These are phyloP conservation scores for Buathra laborator DNA, from an alignment of 2,888 invertebrate genomes.

Conservation along the genomic window DNA sequence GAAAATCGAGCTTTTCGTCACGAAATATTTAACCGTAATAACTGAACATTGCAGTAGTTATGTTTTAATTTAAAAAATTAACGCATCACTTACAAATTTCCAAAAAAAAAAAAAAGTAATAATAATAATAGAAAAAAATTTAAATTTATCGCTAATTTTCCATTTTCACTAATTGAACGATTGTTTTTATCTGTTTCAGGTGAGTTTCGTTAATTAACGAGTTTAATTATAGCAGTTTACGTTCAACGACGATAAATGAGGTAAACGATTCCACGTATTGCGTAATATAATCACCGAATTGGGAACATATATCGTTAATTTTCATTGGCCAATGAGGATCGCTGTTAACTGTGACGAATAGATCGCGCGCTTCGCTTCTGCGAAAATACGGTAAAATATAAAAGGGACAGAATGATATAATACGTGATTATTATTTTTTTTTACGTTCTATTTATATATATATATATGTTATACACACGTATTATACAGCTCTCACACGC, in stretches of 20 bases:
- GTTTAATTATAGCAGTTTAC: constrained; percentile 18
- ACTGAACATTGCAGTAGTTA: not conserved
- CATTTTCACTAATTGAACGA: constrained; percentile 8
- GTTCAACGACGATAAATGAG: constrained; percentile 2
- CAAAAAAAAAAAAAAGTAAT: not conserved
- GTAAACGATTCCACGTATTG: constrained; percentile 28
- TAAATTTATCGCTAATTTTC: not conserved
- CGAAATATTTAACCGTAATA: not conserved
- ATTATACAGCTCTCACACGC: not conserved
- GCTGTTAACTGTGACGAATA: not conserved
- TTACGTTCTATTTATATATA: not conserved
- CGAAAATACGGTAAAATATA: constrained; percentile 3
- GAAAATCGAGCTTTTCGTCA: not conserved
- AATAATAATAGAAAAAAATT: not conserved
- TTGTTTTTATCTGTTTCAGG: constrained; percentile 67
- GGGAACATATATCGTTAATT: not conserved
- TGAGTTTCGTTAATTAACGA: constrained; percentile 58
- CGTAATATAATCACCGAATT: not conserved
- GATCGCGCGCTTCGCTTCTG: not conserved
- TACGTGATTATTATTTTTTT: constrained; percentile 23
- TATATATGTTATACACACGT: constrained; percentile 2
- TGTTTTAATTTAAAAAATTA: not conserved
- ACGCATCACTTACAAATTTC: not conserved
- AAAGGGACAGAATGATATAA: constrained; percentile 31
- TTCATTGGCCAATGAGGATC: not conserved